A percentile compares a stretch with the other conserved stretches of the same genome.
Conservation (phyloP, 1,140 invertebrate genomes). For the Muscidifurax raptorellus region DNA sequence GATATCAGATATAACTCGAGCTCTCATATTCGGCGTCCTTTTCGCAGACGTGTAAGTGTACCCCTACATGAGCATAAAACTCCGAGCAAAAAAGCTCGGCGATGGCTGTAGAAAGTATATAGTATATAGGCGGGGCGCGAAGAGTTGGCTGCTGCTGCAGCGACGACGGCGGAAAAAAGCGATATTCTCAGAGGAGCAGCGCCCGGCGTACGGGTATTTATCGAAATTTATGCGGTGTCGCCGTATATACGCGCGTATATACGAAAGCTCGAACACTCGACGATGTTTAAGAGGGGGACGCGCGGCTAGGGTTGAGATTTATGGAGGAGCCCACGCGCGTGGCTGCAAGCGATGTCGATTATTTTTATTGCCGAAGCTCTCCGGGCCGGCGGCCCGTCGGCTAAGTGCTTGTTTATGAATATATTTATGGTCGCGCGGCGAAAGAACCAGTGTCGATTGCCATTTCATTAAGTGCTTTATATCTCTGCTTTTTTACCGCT, state of each 20-base stretch:
- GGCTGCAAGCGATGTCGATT: constrained; percentile 21
- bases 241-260: background rate
- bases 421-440: background rate
- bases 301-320: background rate
- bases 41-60: constrained; percentile 1
- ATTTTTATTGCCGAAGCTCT: constrained; percentile 15
- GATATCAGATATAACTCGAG: background rate
- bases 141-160: background rate
- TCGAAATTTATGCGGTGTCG: constrained; percentile 26
- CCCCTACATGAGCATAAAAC: background rate
- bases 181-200: constrained; percentile 18
- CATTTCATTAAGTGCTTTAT: background rate
- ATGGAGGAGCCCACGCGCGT: background rate
- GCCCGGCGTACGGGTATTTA: background rate
- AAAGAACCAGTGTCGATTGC: too few species aligned
- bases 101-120: background rate
- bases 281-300: background rate
- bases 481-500: too few species aligned
- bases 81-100: background rate
- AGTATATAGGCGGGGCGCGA: background rate
- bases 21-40: constrained; percentile 6
- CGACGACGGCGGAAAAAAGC: background rate
- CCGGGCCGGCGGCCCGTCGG: too few species aligned
- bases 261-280: background rate
- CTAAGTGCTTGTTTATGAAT: constrained; percentile 22